Evolutionary conservation across 1,140 invertebrate genomes (phyloP).

Genomic region (Chionoecetes opilio): DNA sequence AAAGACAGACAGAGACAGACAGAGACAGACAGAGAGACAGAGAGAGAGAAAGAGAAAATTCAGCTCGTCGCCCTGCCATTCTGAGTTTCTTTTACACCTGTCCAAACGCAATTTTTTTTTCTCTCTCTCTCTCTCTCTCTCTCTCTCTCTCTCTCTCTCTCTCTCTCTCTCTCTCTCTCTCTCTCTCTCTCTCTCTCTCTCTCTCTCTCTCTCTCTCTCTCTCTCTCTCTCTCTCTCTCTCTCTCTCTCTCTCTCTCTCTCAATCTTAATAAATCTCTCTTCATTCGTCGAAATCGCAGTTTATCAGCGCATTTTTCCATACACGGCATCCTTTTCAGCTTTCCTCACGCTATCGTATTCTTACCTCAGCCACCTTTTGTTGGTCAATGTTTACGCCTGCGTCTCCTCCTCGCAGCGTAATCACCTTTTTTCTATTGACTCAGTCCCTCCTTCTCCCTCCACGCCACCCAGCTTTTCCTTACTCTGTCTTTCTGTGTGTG

Average conservation of each 20-base stretch:
- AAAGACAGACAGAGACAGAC: background rate
- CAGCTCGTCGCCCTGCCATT: background rate
- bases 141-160: background rate
- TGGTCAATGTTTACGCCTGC: background rate
- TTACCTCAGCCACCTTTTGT: background rate
- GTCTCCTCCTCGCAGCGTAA: background rate
- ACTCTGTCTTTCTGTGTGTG: background rate
- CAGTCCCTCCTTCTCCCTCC: background rate
- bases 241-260: constrained; percentile 37
- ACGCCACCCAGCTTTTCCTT: background rate
- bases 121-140: constrained; percentile 9
- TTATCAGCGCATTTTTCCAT: background rate
- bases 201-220: constrained; percentile 4
- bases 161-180: background rate
- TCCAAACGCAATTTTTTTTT: background rate
- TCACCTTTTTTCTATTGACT: background rate
- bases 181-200: constrained; percentile 34
- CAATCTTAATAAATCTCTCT: background rate
- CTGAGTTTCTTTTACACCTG: background rate
- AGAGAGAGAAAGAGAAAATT: background rate
- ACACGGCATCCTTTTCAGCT: background rate
- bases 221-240: constrained; percentile 36
- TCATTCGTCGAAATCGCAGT: background rate
- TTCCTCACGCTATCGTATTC: background rate
- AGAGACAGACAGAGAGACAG: background rate